These are phyloP conservation scores for Corynorhinus townsendii DNA, from an alignment of 2,113 vertebrate species.

Conservation along the genomic window DNA sequence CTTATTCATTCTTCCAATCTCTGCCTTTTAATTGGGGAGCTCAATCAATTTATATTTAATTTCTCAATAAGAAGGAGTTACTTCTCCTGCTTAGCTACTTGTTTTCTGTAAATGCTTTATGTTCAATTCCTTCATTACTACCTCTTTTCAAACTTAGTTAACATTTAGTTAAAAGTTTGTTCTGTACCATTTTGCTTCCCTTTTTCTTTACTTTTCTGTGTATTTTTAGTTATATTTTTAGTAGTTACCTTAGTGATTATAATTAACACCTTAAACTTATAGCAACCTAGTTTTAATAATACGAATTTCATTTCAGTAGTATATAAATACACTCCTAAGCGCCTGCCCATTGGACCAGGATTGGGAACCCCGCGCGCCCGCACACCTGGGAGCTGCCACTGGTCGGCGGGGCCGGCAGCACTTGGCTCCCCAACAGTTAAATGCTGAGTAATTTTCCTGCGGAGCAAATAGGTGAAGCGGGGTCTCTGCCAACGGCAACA, in stretches of 20 bases:
- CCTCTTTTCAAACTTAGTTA: neutral
- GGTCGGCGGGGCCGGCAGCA: neutral
- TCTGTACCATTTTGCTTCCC: neutral
- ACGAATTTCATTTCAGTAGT: neutral
- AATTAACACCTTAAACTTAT: neutral
- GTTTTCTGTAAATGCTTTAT: neutral
- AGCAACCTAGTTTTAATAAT: neutral
- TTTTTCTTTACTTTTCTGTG: neutral
- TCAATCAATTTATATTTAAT: neutral
- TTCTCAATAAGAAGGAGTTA: neutral
- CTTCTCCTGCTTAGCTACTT: neutral
- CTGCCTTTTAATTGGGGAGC: neutral
- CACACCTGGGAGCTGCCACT: neutral
- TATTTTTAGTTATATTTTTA: no score
- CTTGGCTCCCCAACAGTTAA: neutral
- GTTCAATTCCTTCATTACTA: neutral
- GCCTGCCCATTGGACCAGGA: neutral
- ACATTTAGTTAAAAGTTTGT: neutral
- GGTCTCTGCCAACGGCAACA: neutral
- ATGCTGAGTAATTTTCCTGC: conserved; percentile 55
- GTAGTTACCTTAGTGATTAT: neutral
- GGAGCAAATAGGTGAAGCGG: neutral
- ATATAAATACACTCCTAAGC: neutral
- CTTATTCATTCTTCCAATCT: neutral
- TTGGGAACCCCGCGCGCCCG: neutral